Base-by-base conservation (phyloP, 2,113 vertebrate genomes). In the Coptodon rendalli region DNA sequence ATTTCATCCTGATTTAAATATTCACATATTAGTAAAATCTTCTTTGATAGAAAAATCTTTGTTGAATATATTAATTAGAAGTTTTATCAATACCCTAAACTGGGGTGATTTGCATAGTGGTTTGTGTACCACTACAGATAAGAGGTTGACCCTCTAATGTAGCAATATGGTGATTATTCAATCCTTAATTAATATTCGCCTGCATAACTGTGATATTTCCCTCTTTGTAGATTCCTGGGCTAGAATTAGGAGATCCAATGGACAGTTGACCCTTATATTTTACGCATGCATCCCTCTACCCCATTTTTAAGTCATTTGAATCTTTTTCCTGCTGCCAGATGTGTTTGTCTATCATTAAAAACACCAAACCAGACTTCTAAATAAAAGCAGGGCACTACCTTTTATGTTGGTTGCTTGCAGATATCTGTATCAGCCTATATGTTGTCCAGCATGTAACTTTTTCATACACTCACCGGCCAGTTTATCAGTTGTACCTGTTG, bases 161-260 rank as follows among this genome's bases (percentile, higher is more conserved):
- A 10, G 31, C n/a, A 29, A 2, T 38, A 5, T 34, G 38, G 36
- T 48, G 56, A 56, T 5, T 29, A n/a, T 89, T 88, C 10, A 59
- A 40, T 1, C 2, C 29, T 29, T 61, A 29, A 82, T 56, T 22
- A 48, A 81, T 38, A 31, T 29, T 82, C 66, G 34, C 19, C 5
- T 84, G 85, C 52, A 7, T 61, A 66, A 40, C 71, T 66, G 80
- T 91, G 90, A 90, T 87, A 80, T 82, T 91, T 94, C 27, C 54
- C 68, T 82, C 52, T 57, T 84, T 85, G 89, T 85, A 88, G 91
- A 89, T 89, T 90, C 84, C 79, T 88, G 43, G 9, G 4, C 43
- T 7, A 5, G 10, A 50, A 78, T 48, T 31, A 78, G 24, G 43
- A 78, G 27, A 10, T 3, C 1, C 12, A 6, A 1, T 38, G n/a